Percentiles rank a stretch among this genome's conserved stretches.
These are phyloP conservation scores for Xanthostigma xanthostigma DNA, from an alignment of 2,888 invertebrate genomes.

Conservation along the genomic window DNA sequence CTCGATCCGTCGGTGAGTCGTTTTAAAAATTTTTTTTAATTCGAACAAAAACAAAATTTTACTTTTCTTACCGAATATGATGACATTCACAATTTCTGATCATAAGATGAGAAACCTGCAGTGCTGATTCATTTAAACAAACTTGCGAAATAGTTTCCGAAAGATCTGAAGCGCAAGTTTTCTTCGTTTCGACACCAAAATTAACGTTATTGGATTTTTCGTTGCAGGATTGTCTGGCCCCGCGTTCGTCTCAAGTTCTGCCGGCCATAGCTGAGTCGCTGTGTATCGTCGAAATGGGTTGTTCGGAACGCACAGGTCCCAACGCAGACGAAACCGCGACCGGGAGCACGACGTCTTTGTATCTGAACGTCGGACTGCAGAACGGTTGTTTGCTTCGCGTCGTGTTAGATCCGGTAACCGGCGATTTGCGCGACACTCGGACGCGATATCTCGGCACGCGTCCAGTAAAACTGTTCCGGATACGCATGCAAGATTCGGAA, in stretches of 20 bases:
- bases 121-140: too few relatives aligned
- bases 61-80: too few relatives aligned
- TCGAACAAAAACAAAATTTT: too few relatives aligned
- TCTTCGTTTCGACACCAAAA: neutral
- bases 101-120: too few relatives aligned
- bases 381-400: conserved; percentile 90
- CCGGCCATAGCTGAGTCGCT: conserved; percentile 94
- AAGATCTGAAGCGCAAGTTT: too few relatives aligned
- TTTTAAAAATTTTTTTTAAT: conserved; percentile 4
- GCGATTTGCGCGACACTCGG: conserved; percentile 91
- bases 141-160: neutral
- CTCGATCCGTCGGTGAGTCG: conserved; percentile 73
- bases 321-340: conserved; percentile 41
- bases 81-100: too few relatives aligned
- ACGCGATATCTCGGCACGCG: conserved; percentile 85
- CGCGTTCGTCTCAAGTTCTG: conserved; percentile 90
- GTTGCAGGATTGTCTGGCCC: conserved; percentile 74
- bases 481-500: conserved; percentile 89
- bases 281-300: conserved; percentile 89
- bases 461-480: conserved; percentile 91
- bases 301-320: conserved; percentile 39
- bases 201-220: neutral
- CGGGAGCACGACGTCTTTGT: conserved; percentile 59
- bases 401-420: conserved; percentile 88
- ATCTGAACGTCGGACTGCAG: conserved; percentile 92